Evolutionary conservation across 2,888 invertebrate genomes (phyloP).

Genomic region (Trichopria drosophilae): DNA sequence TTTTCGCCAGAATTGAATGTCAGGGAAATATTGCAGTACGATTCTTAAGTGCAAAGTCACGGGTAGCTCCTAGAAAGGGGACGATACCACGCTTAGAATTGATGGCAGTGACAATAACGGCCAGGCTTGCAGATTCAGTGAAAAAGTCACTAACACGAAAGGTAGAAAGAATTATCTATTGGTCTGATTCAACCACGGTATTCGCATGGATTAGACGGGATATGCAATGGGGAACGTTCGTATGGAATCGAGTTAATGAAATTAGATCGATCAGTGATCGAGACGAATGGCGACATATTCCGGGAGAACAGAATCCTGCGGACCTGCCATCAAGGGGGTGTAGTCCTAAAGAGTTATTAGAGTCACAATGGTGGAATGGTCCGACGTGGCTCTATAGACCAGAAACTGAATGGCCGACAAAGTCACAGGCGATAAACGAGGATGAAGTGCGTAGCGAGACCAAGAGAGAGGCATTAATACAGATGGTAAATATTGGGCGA

Average conservation of each 20-base stretch:
- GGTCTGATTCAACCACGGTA: slow-evolving; percentile 43
- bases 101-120: slow-evolving; percentile 41
- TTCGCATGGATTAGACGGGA: slow-evolving; percentile 39
- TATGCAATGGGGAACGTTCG: slow-evolving; percentile 40
- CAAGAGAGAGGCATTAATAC: slow-evolving; percentile 5
- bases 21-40: not conserved
- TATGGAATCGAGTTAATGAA: slow-evolving; percentile 42
- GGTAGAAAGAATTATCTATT: slow-evolving; percentile 31
- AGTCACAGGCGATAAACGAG: slow-evolving; percentile 4
- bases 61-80: slow-evolving; percentile 41
- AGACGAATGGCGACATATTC: slow-evolving; percentile 41
- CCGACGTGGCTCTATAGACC: slow-evolving; percentile 40
- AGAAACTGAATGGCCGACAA: slow-evolving; percentile 4
- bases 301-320: slow-evolving; percentile 44
- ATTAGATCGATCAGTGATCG: slow-evolving; percentile 33
- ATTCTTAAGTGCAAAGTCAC: slow-evolving; percentile 39
- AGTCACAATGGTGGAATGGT: slow-evolving; percentile 48
- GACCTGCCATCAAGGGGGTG: slow-evolving; percentile 50
- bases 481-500: slow-evolving; percentile 2
- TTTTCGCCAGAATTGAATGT: slow-evolving; percentile 11
- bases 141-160: slow-evolving; percentile 8
- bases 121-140: slow-evolving; percentile 28
- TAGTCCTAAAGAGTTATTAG: slow-evolving; percentile 35
- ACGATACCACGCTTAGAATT: slow-evolving; percentile 47
- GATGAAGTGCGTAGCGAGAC: slow-evolving; percentile 10